Conservation (phyloP, 1,140 invertebrate species). For the Carcinoscorpius rotundicauda region DNA sequence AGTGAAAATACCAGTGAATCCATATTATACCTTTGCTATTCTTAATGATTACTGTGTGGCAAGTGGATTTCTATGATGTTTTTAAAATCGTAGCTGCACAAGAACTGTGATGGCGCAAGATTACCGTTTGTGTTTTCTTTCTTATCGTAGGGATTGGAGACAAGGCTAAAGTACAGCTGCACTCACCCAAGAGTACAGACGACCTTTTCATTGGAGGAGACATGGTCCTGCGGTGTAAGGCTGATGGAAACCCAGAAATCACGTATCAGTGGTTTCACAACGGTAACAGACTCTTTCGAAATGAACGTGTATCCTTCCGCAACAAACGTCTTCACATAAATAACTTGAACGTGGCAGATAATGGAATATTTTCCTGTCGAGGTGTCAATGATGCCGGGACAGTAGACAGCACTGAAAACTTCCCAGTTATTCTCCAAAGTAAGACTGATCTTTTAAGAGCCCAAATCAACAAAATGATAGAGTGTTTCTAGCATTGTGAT, state of each 20-base stretch:
- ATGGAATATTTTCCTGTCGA: conserved; percentile 54
- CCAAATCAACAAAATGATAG: no score
- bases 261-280: conserved; percentile 64
- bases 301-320: conserved; percentile 45
- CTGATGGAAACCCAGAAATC: conserved; percentile 57
- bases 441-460: no score
- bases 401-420: conserved; percentile 41
- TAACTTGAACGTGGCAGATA: conserved; percentile 45
- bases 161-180: conserved; percentile 46
- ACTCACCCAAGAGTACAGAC: conserved; percentile 43
- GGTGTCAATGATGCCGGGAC: conserved; percentile 49
- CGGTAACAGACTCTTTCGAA: conserved; percentile 44
- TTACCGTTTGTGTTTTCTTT: no score
- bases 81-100: no score
- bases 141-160: conserved; percentile 48
- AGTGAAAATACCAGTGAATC: no score
- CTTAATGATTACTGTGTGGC: no score
- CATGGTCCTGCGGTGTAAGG: conserved; percentile 55
- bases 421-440: no score
- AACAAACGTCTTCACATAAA: conserved; percentile 49
- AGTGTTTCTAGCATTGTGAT: no score
- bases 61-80: no score
- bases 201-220: conserved; percentile 44
- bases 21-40: no score
- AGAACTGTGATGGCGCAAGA: no score